phyloP scores from a whole-genome alignment of 2,113 vertebrate genomes.

The Myotis brandtii region DNA sequence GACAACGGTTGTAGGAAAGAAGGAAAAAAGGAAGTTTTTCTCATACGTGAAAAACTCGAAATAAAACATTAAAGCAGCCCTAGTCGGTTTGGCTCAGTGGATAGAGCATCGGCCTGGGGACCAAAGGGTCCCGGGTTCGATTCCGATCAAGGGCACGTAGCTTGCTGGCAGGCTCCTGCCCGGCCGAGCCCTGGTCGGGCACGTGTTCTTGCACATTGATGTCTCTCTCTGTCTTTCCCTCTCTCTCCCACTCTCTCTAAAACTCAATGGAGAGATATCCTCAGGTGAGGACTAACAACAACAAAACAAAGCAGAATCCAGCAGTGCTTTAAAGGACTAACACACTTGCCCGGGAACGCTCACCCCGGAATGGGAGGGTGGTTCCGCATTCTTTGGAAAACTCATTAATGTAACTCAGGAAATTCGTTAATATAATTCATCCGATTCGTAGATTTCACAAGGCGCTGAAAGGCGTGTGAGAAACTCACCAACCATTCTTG shows the following conservation, averaged over 20 bases:
- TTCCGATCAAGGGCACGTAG: too few species aligned
- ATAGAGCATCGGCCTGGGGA: too few species aligned
- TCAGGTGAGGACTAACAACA: too few species aligned
- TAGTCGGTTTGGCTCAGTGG: too few species aligned
- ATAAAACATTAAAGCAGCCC: not conserved
- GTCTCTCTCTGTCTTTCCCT: too few species aligned
- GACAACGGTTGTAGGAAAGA: not conserved
- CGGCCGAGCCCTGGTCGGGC: too few species aligned
- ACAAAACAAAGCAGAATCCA: not conserved
- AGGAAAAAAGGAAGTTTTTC: too few species aligned
- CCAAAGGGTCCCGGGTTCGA: too few species aligned
- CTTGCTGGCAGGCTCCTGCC: too few species aligned
- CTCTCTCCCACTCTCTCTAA: too few species aligned
- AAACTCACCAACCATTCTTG: not conserved
- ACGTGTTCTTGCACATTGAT: too few species aligned
- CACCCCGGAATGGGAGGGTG: not conserved
- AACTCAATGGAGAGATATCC: too few species aligned
- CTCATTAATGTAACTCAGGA: not conserved
- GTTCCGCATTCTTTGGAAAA: not conserved
- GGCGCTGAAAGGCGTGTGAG: not conserved
- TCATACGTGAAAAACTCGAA: not conserved
- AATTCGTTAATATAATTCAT: not conserved
- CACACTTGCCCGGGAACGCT: not conserved
- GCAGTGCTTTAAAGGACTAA: not conserved
- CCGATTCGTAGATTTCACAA: not conserved